These are phyloP conservation scores for Apodemia duryi DNA, from an alignment of 2,888 invertebrate species.

Conservation along the genomic window DNA sequence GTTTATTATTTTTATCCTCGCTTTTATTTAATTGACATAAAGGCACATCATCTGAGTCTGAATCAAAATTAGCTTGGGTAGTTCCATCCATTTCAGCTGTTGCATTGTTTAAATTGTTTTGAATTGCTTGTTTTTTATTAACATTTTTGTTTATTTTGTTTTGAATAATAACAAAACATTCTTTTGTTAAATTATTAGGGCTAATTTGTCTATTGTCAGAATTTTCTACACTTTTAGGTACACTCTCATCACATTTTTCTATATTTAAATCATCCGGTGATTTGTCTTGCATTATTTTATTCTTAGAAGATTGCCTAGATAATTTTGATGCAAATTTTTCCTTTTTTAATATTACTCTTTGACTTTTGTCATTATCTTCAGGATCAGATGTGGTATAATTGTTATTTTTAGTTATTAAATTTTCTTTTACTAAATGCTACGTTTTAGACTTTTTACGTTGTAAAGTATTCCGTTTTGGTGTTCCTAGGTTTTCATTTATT, in stretches of 20 bases:
- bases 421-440: slow-evolving; percentile 35
- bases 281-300: not conserved
- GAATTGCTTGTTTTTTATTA: slow-evolving; percentile 26
- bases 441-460: slow-evolving; percentile 52
- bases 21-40: slow-evolving; percentile 46
- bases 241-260: slow-evolving; percentile 14
- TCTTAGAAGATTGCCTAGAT: not conserved
- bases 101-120: slow-evolving; percentile 20
- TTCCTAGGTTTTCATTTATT: slow-evolving; percentile 27
- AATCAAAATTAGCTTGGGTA: slow-evolving; percentile 51
- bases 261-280: not conserved
- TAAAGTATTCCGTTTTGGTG: slow-evolving; percentile 46
- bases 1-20: slow-evolving; percentile 17
- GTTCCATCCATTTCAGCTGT: not conserved
- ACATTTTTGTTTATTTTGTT: slow-evolving; percentile 46
- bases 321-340: not conserved
- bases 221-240: slow-evolving; percentile 20
- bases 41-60: slow-evolving; percentile 61
- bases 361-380: slow-evolving; percentile 13
- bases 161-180: slow-evolving; percentile 67
- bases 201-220: slow-evolving; percentile 34
- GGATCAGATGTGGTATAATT: slow-evolving; percentile 9
- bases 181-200: slow-evolving; percentile 63
- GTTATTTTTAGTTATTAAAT: slow-evolving; percentile 28
- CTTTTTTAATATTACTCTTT: slow-evolving; percentile 14